Evolutionary conservation across 2,113 vertebrate genomes (phyloP).

Genomic region (Microtus richardsoni): DNA sequence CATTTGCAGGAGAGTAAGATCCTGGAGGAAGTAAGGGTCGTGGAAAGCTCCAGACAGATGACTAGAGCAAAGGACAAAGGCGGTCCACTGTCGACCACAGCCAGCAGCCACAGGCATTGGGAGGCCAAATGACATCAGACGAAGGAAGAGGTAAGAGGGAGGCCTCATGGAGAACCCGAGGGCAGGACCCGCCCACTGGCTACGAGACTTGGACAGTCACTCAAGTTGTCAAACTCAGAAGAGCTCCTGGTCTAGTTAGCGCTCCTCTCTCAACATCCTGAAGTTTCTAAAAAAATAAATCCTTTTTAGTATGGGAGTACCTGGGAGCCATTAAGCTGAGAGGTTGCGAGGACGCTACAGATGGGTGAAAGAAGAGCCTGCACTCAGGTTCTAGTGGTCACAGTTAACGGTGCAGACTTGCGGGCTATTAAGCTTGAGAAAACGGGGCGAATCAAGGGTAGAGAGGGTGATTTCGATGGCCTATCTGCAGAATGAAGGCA

Average conservation of each 20-base stretch:
- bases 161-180: accelerated
- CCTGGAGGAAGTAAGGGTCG: neutral
- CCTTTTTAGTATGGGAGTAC: neutral
- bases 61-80: neutral
- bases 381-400: accelerated
- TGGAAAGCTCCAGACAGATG: neutral
- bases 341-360: neutral
- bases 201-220: too few species aligned
- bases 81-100: neutral
- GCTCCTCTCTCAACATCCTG: neutral
- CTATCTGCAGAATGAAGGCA: neutral
- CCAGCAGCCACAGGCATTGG: neutral
- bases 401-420: accelerated
- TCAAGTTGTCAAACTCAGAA: neutral
- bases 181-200: neutral
- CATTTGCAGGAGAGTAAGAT: neutral
- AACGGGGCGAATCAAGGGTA: neutral
- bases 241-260: neutral
- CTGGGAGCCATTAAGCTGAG: neutral
- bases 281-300: neutral
- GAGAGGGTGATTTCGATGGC: neutral
- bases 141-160: neutral
- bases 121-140: neutral
- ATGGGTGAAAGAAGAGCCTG: neutral
- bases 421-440: neutral